Evolutionary conservation across 92 coral and sea anemone genomes (phyloP).

Genomic region (Meandrina meandrites): DNA sequence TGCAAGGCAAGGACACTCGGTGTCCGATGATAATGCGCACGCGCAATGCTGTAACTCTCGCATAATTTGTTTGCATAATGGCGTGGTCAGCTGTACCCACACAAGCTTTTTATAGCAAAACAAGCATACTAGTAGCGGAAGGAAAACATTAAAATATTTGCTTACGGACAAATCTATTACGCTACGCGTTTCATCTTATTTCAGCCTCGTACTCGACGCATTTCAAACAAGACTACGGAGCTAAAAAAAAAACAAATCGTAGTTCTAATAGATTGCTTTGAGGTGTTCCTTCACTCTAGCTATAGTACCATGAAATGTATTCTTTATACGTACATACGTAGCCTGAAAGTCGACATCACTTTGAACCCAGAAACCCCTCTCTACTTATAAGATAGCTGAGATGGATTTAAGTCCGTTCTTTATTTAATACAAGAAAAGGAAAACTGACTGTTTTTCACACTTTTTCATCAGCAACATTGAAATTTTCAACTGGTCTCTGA

Average conservation of each 20-base stretch:
- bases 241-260: neutral
- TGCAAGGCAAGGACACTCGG: neutral
- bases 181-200: neutral
- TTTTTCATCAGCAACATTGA: neutral
- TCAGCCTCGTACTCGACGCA: neutral
- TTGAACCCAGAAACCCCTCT: neutral
- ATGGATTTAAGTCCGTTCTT: neutral
- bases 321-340: neutral
- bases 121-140: neutral
- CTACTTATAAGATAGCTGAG: neutral
- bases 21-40: neutral
- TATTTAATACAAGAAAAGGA: neutral
- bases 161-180: neutral
- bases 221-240: neutral
- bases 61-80: neutral
- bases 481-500: neutral
- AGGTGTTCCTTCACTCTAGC: neutral
- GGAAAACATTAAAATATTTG: neutral
- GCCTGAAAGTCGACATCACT: neutral
- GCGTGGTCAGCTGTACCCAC: neutral
- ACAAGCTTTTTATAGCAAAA: neutral
- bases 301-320: neutral
- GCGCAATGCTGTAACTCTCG: neutral
- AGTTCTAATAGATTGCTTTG: neutral
- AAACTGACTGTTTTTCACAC: neutral